Conservation (phyloP, 2,797 vertebrate species). For the Cuculus canorus region DNA sequence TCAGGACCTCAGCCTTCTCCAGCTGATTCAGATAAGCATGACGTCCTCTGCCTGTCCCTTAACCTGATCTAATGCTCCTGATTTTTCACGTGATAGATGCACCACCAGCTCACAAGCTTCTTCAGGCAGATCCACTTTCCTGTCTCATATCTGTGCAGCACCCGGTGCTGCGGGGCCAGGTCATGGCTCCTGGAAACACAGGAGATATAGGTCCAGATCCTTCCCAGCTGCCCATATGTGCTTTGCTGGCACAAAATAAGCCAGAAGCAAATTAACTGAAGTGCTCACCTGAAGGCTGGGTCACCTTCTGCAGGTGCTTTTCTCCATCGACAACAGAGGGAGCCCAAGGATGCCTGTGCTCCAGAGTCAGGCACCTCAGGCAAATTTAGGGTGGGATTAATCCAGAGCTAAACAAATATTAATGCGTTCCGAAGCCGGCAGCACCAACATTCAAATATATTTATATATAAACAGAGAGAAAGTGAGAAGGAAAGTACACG, state of each 20-base stretch:
- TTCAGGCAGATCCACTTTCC: neutral
- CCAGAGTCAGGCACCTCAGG: neutral
- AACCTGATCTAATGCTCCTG: neutral
- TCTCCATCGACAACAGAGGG: constrained; percentile 49
- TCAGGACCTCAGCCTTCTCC: neutral
- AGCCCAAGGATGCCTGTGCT: constrained; percentile 46
- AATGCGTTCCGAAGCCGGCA: neutral
- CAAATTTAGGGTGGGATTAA: neutral
- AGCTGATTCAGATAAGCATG: neutral
- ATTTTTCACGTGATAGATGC: neutral
- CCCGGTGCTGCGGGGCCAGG: rapidly evolving
- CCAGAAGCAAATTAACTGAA: neutral
- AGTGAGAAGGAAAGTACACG: neutral
- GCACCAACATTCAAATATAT: neutral
- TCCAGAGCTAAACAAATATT: neutral
- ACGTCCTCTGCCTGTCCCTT: neutral
- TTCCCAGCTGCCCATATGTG: neutral
- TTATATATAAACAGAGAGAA: constrained; percentile 3
- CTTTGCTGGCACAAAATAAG: neutral
- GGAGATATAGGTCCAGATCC: neutral
- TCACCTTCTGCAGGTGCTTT: constrained; percentile 40
- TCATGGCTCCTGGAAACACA: neutral
- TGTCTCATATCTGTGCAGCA: neutral
- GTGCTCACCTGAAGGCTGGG: neutral
- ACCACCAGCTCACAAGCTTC: neutral